Evolutionary conservation across 2,113 vertebrate species (phyloP).

Genomic region (Spermophilus dauricus): DNA sequence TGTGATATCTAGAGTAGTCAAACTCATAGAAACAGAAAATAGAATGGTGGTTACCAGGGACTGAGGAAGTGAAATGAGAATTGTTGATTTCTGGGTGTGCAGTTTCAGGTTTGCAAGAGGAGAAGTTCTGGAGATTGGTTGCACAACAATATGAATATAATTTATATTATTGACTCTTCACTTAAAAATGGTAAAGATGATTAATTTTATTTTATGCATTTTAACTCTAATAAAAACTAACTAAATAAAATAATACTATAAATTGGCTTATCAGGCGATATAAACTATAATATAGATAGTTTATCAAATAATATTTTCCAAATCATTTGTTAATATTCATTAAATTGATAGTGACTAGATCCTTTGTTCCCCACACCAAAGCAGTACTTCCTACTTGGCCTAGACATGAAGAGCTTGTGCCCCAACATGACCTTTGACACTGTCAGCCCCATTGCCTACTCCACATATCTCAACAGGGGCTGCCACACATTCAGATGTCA

Average conservation of each 20-base stretch:
- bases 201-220: neutral
- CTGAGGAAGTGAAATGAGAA: no score
- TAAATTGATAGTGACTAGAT: neutral
- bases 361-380: no score
- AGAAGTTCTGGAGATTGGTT: neutral
- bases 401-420: neutral
- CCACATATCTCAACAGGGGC: rapidly evolving
- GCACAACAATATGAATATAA: neutral
- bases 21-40: neutral
- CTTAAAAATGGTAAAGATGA: neutral
- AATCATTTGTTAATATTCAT: neutral
- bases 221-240: neutral
- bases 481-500: rapidly evolving
- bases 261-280: neutral
- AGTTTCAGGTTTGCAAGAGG: neutral
- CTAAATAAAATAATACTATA: neutral
- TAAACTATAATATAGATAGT: neutral
- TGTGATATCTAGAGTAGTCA: neutral
- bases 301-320: neutral
- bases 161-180: no score
- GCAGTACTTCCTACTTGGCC: neutral
- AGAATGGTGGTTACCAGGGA: neutral
- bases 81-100: neutral
- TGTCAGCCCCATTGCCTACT: neutral
- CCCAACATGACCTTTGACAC: rapidly evolving